Percentiles rank a stretch among this genome's conserved stretches.
Evolutionary conservation across 2,888 invertebrate species (phyloP).

Genomic region (Chrysolina americana): DNA sequence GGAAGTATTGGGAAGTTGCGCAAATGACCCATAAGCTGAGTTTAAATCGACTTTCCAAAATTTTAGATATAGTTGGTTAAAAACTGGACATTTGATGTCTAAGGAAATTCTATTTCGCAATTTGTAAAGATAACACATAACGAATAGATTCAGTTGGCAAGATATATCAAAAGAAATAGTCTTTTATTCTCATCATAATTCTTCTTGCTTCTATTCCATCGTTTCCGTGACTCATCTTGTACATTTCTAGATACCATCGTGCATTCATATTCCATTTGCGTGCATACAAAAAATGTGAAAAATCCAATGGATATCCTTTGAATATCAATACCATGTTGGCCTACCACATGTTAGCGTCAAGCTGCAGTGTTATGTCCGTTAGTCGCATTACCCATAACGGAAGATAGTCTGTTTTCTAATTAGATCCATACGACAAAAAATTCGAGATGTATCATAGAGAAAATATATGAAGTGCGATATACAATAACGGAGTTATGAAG

Average conservation of each 20-base stretch:
- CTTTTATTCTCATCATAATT: too few relatives aligned
- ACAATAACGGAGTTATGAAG: conserved; percentile 17
- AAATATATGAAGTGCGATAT: conserved; percentile 17
- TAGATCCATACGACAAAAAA: conserved; percentile 14
- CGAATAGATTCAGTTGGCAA: too few relatives aligned
- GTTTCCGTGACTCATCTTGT: conserved; percentile 2
- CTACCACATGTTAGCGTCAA: conserved; percentile 5
- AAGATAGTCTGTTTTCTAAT: conserved; percentile 2
- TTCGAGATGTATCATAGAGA: not conserved
- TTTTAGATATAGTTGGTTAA: too few relatives aligned
- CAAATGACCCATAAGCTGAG: too few relatives aligned
- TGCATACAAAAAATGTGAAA: conserved; percentile 23
- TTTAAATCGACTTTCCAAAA: too few relatives aligned
- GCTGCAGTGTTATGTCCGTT: conserved; percentile 26
- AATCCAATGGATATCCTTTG: conserved; percentile 12
- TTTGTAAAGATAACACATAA: too few relatives aligned
- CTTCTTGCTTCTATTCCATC: not conserved
- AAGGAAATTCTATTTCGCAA: too few relatives aligned
- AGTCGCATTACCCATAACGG: conserved; percentile 22
- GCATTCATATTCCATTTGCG: conserved; percentile 21
- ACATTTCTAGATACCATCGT: not conserved
- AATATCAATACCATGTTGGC: conserved; percentile 24
- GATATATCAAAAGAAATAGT: too few relatives aligned
- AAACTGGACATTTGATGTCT: too few relatives aligned
- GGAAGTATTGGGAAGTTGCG: too few relatives aligned